Percentiles rank a stretch among this genome's conserved stretches.
Conservation (phyloP, 2,113 vertebrate genomes). For the Seriola aureovittata region DNA sequence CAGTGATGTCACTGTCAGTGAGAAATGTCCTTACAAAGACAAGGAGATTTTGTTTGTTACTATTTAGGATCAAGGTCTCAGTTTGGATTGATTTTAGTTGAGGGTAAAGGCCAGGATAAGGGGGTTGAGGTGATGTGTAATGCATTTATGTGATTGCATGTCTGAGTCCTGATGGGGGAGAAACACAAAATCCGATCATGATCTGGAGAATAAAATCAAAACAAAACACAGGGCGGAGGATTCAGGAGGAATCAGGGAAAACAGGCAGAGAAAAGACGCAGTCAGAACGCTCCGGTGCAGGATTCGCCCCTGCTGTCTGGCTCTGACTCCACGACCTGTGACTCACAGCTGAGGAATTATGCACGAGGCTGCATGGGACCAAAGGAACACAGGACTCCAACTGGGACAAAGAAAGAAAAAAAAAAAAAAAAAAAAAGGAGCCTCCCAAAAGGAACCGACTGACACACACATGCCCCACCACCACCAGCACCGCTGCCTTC, state of each 20-base stretch:
- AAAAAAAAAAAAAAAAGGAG: conserved; percentile 28
- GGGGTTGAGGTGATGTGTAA: not conserved
- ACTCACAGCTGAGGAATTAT: conserved; percentile 75
- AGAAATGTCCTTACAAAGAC: not conserved
- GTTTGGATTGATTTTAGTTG: not conserved
- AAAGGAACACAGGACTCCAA: conserved; percentile 64
- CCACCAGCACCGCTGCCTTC: not conserved
- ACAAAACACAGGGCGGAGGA: not conserved
- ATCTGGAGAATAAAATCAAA: conserved; percentile 19
- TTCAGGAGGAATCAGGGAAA: conserved; percentile 45
- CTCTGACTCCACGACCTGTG: conserved; percentile 67
- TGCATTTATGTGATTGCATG: not conserved
- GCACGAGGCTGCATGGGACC: conserved; percentile 58
- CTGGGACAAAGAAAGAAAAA: conserved; percentile 35
- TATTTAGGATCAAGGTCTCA: not conserved
- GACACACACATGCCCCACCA: conserved; percentile 20
- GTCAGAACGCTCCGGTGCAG: conserved; percentile 32
- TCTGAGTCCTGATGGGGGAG: not conserved
- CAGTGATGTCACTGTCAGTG: no score
- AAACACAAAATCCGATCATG: conserved; percentile 21
- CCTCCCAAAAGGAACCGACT: conserved; percentile 36
- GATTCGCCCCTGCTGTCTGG: conserved; percentile 46
- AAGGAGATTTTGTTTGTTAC: no score
- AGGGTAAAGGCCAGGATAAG: not conserved
- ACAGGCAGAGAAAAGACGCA: conserved; percentile 43